A percentile compares a stretch with the other conserved stretches of the same genome.
phyloP scores from a whole-genome alignment of 2,888 invertebrate species.

The Caenorhabditis drosophilae region DNA sequence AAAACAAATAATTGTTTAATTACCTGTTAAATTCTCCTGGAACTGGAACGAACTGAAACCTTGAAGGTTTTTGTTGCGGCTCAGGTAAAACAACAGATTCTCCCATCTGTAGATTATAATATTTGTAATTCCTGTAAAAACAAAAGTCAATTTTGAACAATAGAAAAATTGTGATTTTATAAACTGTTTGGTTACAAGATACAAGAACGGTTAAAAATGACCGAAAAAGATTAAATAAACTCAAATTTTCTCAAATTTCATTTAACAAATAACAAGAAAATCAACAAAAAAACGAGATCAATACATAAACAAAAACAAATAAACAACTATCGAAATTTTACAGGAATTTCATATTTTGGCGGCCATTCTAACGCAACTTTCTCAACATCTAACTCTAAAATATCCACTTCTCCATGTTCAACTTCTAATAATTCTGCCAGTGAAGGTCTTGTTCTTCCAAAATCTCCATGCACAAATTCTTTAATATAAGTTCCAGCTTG shows the following conservation, averaged over 20 bases:
- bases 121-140: too few relatives aligned
- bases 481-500: slow-evolving; percentile 80
- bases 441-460: slow-evolving; percentile 82
- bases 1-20: not conserved
- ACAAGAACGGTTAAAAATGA: not conserved
- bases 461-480: slow-evolving; percentile 95
- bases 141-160: slow-evolving; percentile 1
- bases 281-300: slow-evolving; percentile 8
- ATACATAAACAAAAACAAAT: slow-evolving; percentile 5
- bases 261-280: slow-evolving; percentile 3
- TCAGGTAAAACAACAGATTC: slow-evolving; percentile 14
- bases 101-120: slow-evolving; percentile 14
- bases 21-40: slow-evolving; percentile 35
- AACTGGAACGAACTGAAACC: slow-evolving; percentile 35
- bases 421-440: slow-evolving; percentile 76
- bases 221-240: not conserved
- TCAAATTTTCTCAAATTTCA: slow-evolving; percentile 1
- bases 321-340: slow-evolving; percentile 14
- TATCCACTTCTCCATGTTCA: slow-evolving; percentile 76
- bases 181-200: not conserved
- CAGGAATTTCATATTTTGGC: slow-evolving; percentile 30
- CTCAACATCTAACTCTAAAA: slow-evolving; percentile 88
- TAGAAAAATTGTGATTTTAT: not conserved
- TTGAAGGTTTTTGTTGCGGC: slow-evolving; percentile 29
- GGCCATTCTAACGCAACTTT: slow-evolving; percentile 82